These are phyloP conservation scores for Myiopsitta monachus DNA, from an alignment of 2,113 vertebrate species.

Conservation along the genomic window DNA sequence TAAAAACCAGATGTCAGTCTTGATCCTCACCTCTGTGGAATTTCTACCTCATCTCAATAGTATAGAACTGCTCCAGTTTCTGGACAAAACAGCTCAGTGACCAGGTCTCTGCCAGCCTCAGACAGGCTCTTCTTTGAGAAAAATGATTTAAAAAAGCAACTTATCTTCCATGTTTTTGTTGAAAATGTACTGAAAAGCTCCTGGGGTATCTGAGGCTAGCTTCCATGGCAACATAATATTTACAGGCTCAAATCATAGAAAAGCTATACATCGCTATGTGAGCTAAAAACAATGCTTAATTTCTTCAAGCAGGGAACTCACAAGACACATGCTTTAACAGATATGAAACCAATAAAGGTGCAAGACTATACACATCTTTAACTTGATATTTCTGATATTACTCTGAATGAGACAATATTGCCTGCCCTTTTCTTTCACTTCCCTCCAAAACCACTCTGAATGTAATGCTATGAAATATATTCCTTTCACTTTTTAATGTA, in stretches of 20 bases:
- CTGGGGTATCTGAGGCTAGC: not conserved
- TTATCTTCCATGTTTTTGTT: not conserved
- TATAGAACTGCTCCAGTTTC: not conserved
- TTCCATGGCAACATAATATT: constrained; percentile 64
- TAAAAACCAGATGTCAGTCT: not conserved
- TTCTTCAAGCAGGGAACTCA: not conserved
- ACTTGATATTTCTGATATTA: not conserved
- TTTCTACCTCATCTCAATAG: not conserved
- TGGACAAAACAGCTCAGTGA: not conserved
- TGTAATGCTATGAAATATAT: not conserved
- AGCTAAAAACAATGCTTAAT: not conserved
- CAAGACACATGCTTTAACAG: not conserved
- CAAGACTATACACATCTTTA: not conserved
- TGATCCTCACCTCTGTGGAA: not conserved
- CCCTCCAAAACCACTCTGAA: not conserved
- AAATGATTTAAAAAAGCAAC: not conserved
- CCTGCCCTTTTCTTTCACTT: not conserved
- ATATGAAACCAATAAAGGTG: not conserved
- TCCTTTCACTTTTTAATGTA: not conserved
- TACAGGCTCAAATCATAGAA: not conserved
- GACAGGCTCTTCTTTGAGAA: not conserved
- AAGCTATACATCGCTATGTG: not conserved
- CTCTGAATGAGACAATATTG: not conserved
- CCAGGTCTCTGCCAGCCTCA: not conserved
- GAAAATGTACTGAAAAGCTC: not conserved